Evolutionary conservation across 2,888 invertebrate species (phyloP).

Genomic region (Choreutis nemorana): DNA sequence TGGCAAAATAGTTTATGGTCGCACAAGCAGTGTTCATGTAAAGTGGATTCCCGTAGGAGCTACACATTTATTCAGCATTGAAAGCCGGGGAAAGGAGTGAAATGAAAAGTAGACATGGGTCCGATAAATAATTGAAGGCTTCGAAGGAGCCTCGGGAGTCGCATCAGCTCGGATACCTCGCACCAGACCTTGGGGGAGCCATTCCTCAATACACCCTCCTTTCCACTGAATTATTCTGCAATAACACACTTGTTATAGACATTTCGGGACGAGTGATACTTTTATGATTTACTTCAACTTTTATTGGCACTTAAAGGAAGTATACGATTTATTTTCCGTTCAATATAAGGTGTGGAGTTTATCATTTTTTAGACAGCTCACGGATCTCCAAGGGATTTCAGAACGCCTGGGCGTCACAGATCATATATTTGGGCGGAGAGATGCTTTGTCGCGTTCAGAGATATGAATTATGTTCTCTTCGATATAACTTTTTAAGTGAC

Average conservation of each 20-base stretch:
- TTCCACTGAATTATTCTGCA: conserved; percentile 63
- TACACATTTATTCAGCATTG: conserved; percentile 50
- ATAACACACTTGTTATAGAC: conserved; percentile 67
- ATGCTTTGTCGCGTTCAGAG: background rate
- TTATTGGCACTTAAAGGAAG: conserved; percentile 67
- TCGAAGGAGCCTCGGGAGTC: conserved; percentile 59
- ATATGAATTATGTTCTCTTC: conserved; percentile 3
- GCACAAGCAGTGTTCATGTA: conserved; percentile 37
- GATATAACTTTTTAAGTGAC: background rate
- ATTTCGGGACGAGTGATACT: conserved; percentile 62
- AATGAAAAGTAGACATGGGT: conserved; percentile 65
- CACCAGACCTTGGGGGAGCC: conserved; percentile 51
- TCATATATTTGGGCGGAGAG: conserved; percentile 23
- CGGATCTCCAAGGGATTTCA: conserved; percentile 37
- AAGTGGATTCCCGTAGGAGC: conserved; percentile 42
- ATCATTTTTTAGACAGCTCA: conserved; percentile 55
- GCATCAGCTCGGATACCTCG: conserved; percentile 41
- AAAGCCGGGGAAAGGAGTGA: conserved; percentile 57
- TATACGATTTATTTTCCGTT: conserved; percentile 64
- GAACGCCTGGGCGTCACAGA: conserved; percentile 40
- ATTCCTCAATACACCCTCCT: conserved; percentile 56
- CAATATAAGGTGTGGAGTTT: conserved; percentile 60
- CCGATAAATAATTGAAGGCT: conserved; percentile 66
- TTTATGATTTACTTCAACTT: conserved; percentile 67
- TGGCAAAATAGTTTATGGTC: conserved; percentile 37